Evolutionary conservation across 2,797 vertebrate genomes (phyloP), one percentile per base, ranked within the genome.

Genomic region (Danio choprae): DNA sequence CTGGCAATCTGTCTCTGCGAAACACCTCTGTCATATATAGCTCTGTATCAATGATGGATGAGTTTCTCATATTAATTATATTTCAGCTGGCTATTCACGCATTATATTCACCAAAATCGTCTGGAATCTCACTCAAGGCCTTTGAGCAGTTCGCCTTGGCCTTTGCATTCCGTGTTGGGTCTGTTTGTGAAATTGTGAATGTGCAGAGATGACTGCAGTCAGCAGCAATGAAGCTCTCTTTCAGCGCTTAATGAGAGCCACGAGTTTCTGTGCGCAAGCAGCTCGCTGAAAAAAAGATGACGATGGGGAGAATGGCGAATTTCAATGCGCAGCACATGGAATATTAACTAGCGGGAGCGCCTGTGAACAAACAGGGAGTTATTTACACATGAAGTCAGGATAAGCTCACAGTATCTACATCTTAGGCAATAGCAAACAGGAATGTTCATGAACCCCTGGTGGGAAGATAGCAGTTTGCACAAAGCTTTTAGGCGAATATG

Each of bases 211-310:
- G 67, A 50, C 20, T 60, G 44, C 46, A 71, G 77, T 79, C 59
- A 64, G 46, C 48, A 53, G 15, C 16, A 22, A 43, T 64, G 8
- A 65, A 43, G 40, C 60, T 76, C 59, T 63, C 44, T 63, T 53
- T 64, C 36, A 5, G 0, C 51, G 18, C 12, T 55, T 76, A 76
- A 76, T 76, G 60, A 76, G 60, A 64, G n/a, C 15, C 71, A 74
- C 16, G 46, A 9, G 38, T 55, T n/a, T 74, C 22, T 60, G 15
- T 46, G n/a, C 59, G 10, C 46, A 50, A 74, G 29, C 16, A 75
- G n/a, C 48, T 46, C 16, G 29, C n/a, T 64, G 60, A 55, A 75
- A 64, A 72, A 58, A 75, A 63, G 22, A 75, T 63, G 58, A 64
- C 10, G 16, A n/a, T 53, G 46, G 46, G 59, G 46, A 53, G 59